These are phyloP conservation scores for Tolypeutes matacus DNA, from an alignment of 2,797 vertebrate species.

Conservation along the genomic window DNA sequence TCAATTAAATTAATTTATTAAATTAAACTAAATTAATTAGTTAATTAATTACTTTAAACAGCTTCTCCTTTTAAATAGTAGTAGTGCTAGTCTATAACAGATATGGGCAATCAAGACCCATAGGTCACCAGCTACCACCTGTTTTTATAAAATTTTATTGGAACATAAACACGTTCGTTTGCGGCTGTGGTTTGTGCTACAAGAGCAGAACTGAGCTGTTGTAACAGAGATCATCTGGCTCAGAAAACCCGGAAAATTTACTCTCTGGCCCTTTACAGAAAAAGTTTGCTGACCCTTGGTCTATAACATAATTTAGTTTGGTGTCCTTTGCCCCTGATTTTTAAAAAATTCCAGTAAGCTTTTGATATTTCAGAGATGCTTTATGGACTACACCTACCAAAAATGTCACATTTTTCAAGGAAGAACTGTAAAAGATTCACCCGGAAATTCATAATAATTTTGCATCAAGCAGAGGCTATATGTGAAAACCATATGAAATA, in stretches of 20 bases:
- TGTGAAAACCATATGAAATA: constrained; percentile 38
- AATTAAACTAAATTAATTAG: too few species aligned
- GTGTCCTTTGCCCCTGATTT: neutral
- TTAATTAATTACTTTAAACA: neutral
- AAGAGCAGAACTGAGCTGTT: too few species aligned
- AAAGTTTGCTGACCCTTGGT: neutral
- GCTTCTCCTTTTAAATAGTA: constrained; percentile 18
- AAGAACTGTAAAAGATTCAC: constrained; percentile 38
- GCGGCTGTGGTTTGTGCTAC: too few species aligned
- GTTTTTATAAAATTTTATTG: constrained; percentile 4
- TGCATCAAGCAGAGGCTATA: neutral
- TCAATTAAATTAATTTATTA: too few species aligned
- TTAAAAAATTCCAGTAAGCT: constrained; percentile 2
- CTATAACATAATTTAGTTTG: constrained; percentile 40
- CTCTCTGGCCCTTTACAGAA: neutral
- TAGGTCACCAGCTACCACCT: neutral
- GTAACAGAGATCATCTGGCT: neutral
- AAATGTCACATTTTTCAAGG: constrained; percentile 44
- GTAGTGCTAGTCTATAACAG: constrained; percentile 6
- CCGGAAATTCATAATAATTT: constrained; percentile 56
- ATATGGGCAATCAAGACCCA: neutral
- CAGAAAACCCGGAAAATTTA: too few species aligned
- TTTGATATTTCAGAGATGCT: constrained; percentile 15
- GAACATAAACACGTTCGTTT: too few species aligned
- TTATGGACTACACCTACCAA: constrained; percentile 1